Percentiles rank a stretch among this genome's conserved stretches.
Conservation (phyloP, 2,113 vertebrate species). For the Spilogale gracilis region DNA sequence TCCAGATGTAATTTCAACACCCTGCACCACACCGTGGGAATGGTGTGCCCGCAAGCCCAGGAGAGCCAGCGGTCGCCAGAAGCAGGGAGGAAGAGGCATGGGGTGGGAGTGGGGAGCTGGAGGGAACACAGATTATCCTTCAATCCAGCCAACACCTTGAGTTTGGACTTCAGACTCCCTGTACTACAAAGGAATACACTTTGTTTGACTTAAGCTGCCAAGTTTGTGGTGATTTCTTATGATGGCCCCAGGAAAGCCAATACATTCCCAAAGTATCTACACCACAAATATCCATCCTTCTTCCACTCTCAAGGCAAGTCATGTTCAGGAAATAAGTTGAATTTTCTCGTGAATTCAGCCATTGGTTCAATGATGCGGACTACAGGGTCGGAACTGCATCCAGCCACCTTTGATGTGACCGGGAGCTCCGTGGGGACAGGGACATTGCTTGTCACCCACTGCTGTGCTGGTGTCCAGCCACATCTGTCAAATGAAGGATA, state of each 20-base stretch:
- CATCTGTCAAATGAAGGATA: background rate
- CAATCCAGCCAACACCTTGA: background rate
- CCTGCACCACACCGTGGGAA: background rate
- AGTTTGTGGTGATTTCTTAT: background rate
- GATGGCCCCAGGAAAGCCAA: background rate
- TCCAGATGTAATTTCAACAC: background rate
- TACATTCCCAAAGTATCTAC: background rate
- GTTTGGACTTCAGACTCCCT: background rate
- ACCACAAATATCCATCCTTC: background rate
- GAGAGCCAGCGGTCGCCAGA: background rate
- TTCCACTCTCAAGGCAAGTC: accelerated
- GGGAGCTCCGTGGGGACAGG: background rate
- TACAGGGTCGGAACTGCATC: too few species aligned
- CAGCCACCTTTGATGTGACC: accelerated
- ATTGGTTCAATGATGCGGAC: background rate
- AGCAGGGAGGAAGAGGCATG: background rate
- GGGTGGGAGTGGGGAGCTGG: too few species aligned
- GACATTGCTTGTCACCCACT: background rate
- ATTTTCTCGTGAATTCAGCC: too few species aligned
- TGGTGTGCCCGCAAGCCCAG: background rate
- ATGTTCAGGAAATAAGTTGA: background rate
- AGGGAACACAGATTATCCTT: background rate
- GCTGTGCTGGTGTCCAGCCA: accelerated
- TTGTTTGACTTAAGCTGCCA: background rate
- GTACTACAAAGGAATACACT: background rate